Evolutionary conservation across 2,888 invertebrate species (phyloP).

Genomic region (Rhorus exstirpatorius): DNA sequence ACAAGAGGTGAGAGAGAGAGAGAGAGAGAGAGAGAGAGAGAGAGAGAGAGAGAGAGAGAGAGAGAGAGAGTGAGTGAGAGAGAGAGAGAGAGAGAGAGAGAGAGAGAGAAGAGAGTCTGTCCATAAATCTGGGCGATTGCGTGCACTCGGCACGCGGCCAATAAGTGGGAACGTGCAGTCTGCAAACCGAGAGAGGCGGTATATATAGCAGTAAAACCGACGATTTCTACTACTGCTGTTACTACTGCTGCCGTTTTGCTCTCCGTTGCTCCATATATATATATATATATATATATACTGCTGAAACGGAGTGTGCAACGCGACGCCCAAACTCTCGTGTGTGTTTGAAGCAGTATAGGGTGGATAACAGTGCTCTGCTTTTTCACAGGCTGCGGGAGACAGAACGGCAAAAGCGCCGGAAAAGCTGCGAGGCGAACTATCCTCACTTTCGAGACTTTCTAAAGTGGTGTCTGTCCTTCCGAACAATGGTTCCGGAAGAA

Average conservation of each 20-base stretch:
- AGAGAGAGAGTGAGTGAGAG: conserved; percentile 18
- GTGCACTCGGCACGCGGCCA: conserved; percentile 79
- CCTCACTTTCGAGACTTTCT: conserved; percentile 55
- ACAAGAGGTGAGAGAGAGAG: conserved; percentile 46
- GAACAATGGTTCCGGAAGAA: conserved; percentile 16
- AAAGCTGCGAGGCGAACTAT: conserved; percentile 46
- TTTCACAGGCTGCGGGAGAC: conserved; percentile 33
- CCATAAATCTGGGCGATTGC: conserved; percentile 80
- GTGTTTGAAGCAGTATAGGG: conserved; percentile 25
- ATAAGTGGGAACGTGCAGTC: conserved; percentile 78
- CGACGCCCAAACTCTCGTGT: conserved; percentile 37
- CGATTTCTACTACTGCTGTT: conserved; percentile 61
- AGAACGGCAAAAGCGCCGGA: conserved; percentile 38
- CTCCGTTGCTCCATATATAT: conserved; percentile 3
- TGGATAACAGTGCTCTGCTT: conserved; percentile 37
- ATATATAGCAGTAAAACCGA: conserved; percentile 49
- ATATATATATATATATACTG: background rate
- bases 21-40: too few species aligned
- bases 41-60: conserved; percentile 1
- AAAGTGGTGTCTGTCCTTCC: conserved; percentile 40
- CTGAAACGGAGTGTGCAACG: conserved; percentile 36
- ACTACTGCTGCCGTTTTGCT: conserved; percentile 50
- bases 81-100: conserved; percentile 25
- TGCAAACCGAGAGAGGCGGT: conserved; percentile 36
- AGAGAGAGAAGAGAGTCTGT: conserved; percentile 64